Evolutionary conservation across 1,140 invertebrate species (phyloP), one percentile per base, ranked within the genome.

Genomic region (Drosophila willistoni): DNA sequence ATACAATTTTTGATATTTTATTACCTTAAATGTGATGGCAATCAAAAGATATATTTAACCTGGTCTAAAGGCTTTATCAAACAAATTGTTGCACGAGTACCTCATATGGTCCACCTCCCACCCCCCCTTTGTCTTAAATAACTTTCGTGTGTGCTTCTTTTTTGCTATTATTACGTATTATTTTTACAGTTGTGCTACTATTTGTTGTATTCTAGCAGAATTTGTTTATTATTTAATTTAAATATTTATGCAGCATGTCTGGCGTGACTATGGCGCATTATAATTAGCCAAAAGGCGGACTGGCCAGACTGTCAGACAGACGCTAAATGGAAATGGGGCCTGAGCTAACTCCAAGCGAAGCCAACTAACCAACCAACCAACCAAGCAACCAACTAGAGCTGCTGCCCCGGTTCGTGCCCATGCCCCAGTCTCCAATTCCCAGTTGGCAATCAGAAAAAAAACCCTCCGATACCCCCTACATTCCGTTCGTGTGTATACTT

Each of bases 221-320:
- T 75, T 87, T 89, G 77, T 77, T 51, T 83, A 83, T 89, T 89
- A 89, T 89, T 89, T 78, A 72, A 89, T 89, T 89, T 87, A 77
- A 87, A 89, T 87, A 87, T 87, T 87, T 87, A 89, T 87, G 84
- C 84, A 87, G 84, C 84, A 69, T 87, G 80, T 81, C 85, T 89
- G 80, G 77, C 84, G 85, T 87, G 84, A 89, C 84, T 81, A 65
- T 78, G 76, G 64, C 79, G 77, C 79, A 87, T 86, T 79, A 87
- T 86, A 86, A 86, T 87, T 87, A 83, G 29, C 73, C 79, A 59
- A 62, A 19, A 51, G 44, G 17, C 44, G 39, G 22, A 7, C 64
- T 29, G 33, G 51, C 22, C 64, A 33, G 55, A 33, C 69, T 17
- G 29, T 60, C 51, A 42, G 69, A 33, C 67, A 36, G 51, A n/a